Conservation (phyloP, 2,888 invertebrate genomes). For the Drosophila vallismaia region DNA sequence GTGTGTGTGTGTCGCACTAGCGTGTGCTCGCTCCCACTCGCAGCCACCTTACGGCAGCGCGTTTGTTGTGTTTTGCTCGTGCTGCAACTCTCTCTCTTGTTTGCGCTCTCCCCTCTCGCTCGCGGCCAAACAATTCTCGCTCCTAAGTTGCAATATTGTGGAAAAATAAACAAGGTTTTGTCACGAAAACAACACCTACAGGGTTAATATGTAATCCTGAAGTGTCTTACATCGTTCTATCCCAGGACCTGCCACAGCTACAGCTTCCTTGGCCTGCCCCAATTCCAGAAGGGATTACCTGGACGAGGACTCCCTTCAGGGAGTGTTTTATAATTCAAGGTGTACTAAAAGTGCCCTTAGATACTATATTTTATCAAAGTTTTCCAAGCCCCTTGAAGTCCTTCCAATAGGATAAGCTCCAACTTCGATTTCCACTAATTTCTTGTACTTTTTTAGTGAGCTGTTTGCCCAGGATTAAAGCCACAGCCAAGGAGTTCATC, state of each 20-base stretch:
- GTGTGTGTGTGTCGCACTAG: constrained; percentile 44
- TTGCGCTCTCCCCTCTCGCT: constrained; percentile 31
- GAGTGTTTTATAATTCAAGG: not conserved
- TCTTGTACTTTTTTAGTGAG: constrained; percentile 19
- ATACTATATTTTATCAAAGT: not conserved
- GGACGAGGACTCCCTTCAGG: not conserved
- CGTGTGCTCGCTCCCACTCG: constrained; percentile 68
- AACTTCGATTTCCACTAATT: not conserved
- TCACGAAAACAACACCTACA: not conserved
- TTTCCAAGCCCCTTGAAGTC: too few species aligned
- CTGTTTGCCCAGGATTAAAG: constrained; percentile 30
- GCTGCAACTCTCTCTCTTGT: constrained; percentile 62
- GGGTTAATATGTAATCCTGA: not conserved
- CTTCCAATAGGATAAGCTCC: not conserved
- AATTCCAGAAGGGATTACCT: not conserved
- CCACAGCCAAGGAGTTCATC: constrained; percentile 18
- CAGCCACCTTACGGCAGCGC: constrained; percentile 33
- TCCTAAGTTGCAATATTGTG: constrained; percentile 15
- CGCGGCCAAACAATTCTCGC: constrained; percentile 35
- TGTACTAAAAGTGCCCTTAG: not conserved
- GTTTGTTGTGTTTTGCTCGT: constrained; percentile 76
- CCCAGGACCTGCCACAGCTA: not conserved
- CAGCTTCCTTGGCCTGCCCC: not conserved
- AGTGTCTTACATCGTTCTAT: not conserved
- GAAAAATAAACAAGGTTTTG: not conserved